Base-by-base conservation (phyloP, 2,888 invertebrate species). In the Brassicogethes aeneus region DNA sequence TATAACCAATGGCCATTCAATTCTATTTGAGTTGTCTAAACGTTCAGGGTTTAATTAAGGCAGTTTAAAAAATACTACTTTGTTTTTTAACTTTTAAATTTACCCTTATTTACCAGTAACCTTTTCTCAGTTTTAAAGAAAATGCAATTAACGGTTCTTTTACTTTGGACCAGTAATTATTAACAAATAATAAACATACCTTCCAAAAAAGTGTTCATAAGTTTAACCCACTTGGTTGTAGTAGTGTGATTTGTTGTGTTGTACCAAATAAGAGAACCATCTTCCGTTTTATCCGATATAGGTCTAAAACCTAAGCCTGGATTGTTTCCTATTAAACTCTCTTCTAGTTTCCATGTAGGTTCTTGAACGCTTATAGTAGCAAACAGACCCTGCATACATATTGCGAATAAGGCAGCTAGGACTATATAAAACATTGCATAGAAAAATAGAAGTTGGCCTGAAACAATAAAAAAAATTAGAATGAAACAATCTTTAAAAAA, bases 361-460 rank as follows among this genome's bases (percentile, higher is more conserved):
- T 73, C 72, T n/a, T 74, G 66, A 1, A 75, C 65, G 48, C 80
- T 76, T 44, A 94, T 60, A 0, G 85, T 80, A 33, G 79, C 70
- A 55, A 87, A 72, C 52, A 97, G 75, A 1, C 85, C 85, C 44
- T 85, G 81, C 78, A 94, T 80, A 67, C 93, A 92, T 38, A 89
- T 78, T 1, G 85, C 77, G 67, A 93, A 95, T 59, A 96, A 71
- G 3, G 84, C 79, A 12, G 85, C 85, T 62, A 97, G 73, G 42
- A 80, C 78, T 36, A 79, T 73, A 71, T 93, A 96, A 75, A 95
- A 96, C 49, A 91, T 75, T 34, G 77, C 48, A 72, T 96, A 97
- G 74, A 96, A 97, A 0, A 82, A 50, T 15, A 85, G 60, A 45
- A 93, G 78, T 64, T 89, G 82, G 46, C 78, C 93, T 93, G 77